Base-by-base conservation (phyloP, 30 jellyfish, hydroid and myxozoan genomes). In the Chironex yamaguchii region DNA sequence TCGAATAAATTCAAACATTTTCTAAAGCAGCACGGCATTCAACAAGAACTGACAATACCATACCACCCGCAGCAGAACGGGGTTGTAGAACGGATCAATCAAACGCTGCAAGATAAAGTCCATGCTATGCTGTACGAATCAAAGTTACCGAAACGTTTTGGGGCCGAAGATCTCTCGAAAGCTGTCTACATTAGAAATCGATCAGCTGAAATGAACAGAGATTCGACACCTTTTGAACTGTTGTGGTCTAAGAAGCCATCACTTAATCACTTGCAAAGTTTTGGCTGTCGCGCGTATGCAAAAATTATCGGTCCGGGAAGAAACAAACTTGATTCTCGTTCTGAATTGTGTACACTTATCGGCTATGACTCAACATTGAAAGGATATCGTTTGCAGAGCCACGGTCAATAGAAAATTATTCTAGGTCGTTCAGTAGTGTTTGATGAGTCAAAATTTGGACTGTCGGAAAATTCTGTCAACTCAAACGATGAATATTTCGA, bases 41-140 rank as follows among this genome's bases (percentile, higher is more conserved):
- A 58, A 58, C 31, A 58, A 6, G 73, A 58, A 22, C 26, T 24
- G 11, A 58, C 73, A 13, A 58, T 24, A 4, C 12, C 73, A 6
- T 58, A 58, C 31, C 31, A n/a, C 9, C 73, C 73, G 22, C 73
- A 58, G 31, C 73, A 58, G 22, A 58, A 58, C 22, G 73, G 73
- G 11, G 73, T 58, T 58, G 73, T 26, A 6, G 73, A 58, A 58
- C 73, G 73, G 9, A 58, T 58, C 12, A 58, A 58, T 58, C 24
- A 26, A 24, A 58, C 73, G 12, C 26, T 58, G 24, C 73, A 58
- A 22, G 73, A 58, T 24, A 58, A 13, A 9, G 26, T 24, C 12
- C 31, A 9, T 13, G 73, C 73, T 26, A n/a, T 13, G 31, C 31
- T 58, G 73, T n/a, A 13, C 9, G 24, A 13, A 13, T n/a, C 73